These are phyloP conservation scores for Orius insidiosus DNA, from an alignment of 1,140 invertebrate genomes.

Conservation along the genomic window DNA sequence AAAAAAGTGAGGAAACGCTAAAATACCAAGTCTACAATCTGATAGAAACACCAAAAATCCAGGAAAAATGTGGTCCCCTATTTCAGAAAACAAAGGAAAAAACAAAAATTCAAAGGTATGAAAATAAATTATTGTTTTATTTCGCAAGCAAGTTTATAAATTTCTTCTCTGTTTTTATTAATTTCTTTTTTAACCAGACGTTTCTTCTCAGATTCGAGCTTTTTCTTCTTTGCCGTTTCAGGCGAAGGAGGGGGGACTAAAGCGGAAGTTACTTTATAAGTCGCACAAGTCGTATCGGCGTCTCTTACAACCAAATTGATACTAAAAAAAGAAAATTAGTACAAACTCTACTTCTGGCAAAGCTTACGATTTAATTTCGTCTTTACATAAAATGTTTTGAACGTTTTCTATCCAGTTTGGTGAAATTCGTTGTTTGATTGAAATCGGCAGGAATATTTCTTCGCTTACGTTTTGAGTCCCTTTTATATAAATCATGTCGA, in stretches of 20 bases:
- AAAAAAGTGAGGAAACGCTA: too few relatives aligned
- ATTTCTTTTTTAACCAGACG: slow-evolving; percentile 10
- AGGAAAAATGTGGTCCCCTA: too few relatives aligned
- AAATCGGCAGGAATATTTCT: slow-evolving; percentile 16
- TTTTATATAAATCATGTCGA: slow-evolving; percentile 18
- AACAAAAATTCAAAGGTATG: too few relatives aligned
- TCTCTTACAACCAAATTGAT: slow-evolving; percentile 28
- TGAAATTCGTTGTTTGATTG: slow-evolving; percentile 8
- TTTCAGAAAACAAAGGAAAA: too few relatives aligned
- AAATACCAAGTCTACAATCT: too few relatives aligned
- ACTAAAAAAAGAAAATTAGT: slow-evolving; percentile 20
- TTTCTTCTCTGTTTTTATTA: background rate
- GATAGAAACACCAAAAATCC: too few relatives aligned
- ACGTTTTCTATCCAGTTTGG: slow-evolving; percentile 10
- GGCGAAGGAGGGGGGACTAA: slow-evolving; percentile 25
- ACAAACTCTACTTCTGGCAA: background rate
- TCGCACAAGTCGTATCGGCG: slow-evolving; percentile 25
- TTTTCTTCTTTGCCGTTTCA: slow-evolving; percentile 19
- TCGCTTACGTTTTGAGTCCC: background rate
- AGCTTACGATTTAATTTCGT: background rate
- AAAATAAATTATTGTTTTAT: too few relatives aligned
- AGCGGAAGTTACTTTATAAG: slow-evolving; percentile 25
- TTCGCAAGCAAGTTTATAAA: too few relatives aligned
- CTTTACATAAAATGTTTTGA: slow-evolving; percentile 7
- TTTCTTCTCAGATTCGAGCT: slow-evolving; percentile 8